Evolutionary conservation across 2,888 invertebrate species (phyloP), one percentile per base, ranked within the genome.

Genomic region (Eupithecia subfuscata): DNA sequence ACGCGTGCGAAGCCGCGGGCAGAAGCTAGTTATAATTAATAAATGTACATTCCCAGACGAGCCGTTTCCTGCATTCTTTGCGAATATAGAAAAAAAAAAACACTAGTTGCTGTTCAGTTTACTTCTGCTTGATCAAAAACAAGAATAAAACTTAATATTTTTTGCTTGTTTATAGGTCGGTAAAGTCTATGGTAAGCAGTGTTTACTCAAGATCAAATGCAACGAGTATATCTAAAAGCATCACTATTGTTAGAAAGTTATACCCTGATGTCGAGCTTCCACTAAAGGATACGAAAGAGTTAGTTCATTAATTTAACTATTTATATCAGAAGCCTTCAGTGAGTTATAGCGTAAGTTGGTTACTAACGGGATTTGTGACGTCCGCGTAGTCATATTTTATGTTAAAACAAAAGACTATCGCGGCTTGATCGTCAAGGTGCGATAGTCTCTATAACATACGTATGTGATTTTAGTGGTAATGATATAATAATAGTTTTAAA

Each of bases 181-280:
- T 25, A 6, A 56, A 22, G 25, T 60, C 60, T 60, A 25, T 60
- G 25, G 5, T 14, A 12, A 22, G 56, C 56, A 11, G 12, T 22
- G 56, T 52, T 52, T 0, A 1, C 8, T n/a, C 52, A 56, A 56
- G 2, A 22, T 56, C 52, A 52, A 52, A n/a, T 52, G 12, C 22
- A n/a, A 5, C 12, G 25, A 60, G 14, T 14, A 1, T 25, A 2
- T 25, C 60, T 14, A 93, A 91, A 77, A 88, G 90, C 81, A 80
- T 80, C 67, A 75, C 77, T 7, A 69, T 74, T 1, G 77, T 78
- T 12, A 83, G 78, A 25, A 88, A 86, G 69, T 48, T 90, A 40
- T 93, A 91, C 76, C 89, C 91, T 11, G 87, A 90, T 56, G 85
- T 93, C 45, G 76, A 80, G 1, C 67, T 93, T 70, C 92, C 92